Percentiles rank a stretch among this genome's conserved stretches.
These are phyloP conservation scores for Criorhina ranunculi DNA, from an alignment of 2,888 invertebrate genomes.

Conservation along the genomic window DNA sequence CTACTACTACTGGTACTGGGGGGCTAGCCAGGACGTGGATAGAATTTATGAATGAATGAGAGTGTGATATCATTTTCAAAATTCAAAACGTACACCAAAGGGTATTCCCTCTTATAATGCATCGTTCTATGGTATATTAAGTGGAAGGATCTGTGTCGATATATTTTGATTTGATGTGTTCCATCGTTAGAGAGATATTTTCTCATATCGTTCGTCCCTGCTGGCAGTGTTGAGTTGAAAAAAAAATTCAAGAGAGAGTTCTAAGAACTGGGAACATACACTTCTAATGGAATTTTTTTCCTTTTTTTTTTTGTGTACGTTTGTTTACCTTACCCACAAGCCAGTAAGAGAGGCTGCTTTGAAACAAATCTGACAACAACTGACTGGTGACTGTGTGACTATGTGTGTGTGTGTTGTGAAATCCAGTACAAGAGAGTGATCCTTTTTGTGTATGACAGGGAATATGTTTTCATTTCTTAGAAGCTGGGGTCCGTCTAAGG, in stretches of 20 bases:
- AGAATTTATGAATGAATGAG: constrained; percentile 12
- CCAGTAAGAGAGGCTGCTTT: too few species aligned
- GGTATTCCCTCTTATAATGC: constrained; percentile 30
- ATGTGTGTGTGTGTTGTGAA: too few species aligned
- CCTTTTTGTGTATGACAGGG: too few species aligned
- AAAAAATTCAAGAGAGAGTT: neutral
- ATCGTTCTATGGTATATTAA: constrained; percentile 11
- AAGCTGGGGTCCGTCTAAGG: too few species aligned
- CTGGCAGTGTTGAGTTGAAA: neutral
- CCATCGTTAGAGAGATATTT: constrained; percentile 10
- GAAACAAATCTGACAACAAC: too few species aligned
- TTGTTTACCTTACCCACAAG: too few species aligned
- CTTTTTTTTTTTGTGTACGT: too few species aligned
- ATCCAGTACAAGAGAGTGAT: too few species aligned
- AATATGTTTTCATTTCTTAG: too few species aligned
- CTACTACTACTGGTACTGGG: neutral
- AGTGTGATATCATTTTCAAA: constrained; percentile 27
- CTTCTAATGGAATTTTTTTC: too few species aligned
- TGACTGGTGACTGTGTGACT: too few species aligned
- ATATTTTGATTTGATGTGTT: constrained; percentile 27
- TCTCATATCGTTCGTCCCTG: neutral
- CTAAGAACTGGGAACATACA: too few species aligned
- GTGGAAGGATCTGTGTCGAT: constrained; percentile 19
- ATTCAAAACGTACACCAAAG: constrained; percentile 30
- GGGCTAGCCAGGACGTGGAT: constrained; percentile 1